Conservation (phyloP, 92 coral and sea anemone species). For the Epizoanthus illoricatus region DNA sequence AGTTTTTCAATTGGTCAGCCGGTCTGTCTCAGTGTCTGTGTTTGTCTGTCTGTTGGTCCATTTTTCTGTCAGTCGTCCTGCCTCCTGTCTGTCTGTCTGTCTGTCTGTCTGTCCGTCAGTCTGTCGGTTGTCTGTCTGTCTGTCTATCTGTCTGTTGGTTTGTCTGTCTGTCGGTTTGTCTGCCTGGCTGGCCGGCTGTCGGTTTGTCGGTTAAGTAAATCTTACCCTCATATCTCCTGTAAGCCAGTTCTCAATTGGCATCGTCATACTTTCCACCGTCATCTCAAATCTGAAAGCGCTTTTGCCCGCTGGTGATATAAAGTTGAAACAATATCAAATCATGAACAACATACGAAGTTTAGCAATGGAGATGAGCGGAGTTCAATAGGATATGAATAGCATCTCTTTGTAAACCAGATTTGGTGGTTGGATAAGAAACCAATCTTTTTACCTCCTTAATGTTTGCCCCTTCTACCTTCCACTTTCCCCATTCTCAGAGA, state of each 20-base stretch:
- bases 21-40: not conserved
- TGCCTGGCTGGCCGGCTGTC: not conserved
- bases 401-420: not conserved
- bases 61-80: not conserved
- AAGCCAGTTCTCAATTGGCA: constrained; percentile 52
- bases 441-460: too few relatives aligned
- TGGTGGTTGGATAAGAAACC: too few relatives aligned
- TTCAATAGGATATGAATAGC: not conserved
- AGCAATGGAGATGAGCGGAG: not conserved
- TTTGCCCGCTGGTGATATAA: not conserved
- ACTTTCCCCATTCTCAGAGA: not conserved
- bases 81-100: not conserved
- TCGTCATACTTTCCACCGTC: constrained; percentile 36
- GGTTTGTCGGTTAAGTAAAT: not conserved
- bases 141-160: not conserved
- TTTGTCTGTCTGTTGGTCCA: not conserved
- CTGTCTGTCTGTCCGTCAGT: not conserved
- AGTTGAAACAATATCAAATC: not conserved
- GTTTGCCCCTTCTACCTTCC: not conserved
- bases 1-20: too few relatives aligned
- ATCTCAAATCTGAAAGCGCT: constrained; percentile 26
- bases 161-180: not conserved
- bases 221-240: constrained; percentile 43
- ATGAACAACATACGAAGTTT: not conserved
- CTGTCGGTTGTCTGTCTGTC: not conserved